Percentiles rank a stretch among this genome's conserved stretches.
Evolutionary conservation across 2,888 invertebrate species (phyloP).

Genomic region (Xestoiulus laeticollis): DNA sequence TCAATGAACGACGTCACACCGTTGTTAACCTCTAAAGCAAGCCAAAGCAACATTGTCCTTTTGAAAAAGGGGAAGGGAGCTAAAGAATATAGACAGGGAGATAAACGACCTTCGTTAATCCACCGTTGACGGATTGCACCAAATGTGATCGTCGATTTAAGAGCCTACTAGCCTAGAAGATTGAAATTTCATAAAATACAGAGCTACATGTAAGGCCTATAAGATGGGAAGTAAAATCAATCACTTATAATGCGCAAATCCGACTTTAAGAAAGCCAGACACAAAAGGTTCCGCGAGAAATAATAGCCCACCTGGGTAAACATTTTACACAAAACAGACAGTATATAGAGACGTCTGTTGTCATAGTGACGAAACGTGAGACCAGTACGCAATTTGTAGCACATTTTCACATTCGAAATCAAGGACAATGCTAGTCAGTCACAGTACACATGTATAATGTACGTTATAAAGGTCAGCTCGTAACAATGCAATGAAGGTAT

Average conservation of each 20-base stretch:
- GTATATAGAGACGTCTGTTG: not conserved
- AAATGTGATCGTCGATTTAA: not conserved
- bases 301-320: not conserved
- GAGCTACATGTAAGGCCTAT: not conserved
- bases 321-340: not conserved
- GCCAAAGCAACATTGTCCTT: not conserved
- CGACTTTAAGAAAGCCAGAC: not conserved
- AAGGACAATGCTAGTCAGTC: not conserved
- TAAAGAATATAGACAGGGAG: not conserved
- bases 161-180: too few relatives aligned
- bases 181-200: too few relatives aligned
- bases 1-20: not conserved
- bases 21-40: not conserved
- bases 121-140: not conserved
- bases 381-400: not conserved
- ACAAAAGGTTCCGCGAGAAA: too few relatives aligned
- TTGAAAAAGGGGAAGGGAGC: not conserved
- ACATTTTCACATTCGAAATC: not conserved
- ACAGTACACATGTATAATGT: too few relatives aligned
- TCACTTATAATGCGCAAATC: not conserved
- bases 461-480: not conserved
- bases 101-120: not conserved
- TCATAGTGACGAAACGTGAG: not conserved
- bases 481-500: too few relatives aligned
- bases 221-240: not conserved